Base-by-base conservation (phyloP, 2,113 vertebrate species). In the Cololabis saira region DNA sequence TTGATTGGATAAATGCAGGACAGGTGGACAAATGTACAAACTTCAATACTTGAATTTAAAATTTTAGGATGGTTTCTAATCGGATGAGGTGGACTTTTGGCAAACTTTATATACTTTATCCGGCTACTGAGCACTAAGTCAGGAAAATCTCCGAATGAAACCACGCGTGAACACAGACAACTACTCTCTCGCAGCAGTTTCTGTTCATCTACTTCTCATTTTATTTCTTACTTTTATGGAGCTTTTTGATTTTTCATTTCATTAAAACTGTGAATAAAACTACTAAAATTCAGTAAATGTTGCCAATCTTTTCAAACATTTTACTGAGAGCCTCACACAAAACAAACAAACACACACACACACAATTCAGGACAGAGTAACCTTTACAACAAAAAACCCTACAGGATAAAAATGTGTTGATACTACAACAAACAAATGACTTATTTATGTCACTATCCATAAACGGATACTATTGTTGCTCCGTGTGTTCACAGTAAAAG, bases 361-460 rank as follows among this genome's bases (percentile, higher is more conserved):
- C 33, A 37, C 3, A 37, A 37, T 37, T 37, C 3, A 30, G 8
- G 8, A 30, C 4, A 30, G 8, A 4, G 8, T 30, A 30, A 8
- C 3, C 6, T 37, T 37, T 7, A 37, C 6, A 37, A 9, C 6
- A 9, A 3, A 37, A 37, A 37, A 3, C 6, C 10, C 33, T 27
- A 27, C 33, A 11, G 33, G 33, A 9, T 9, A 37, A 11, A 68
- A 48, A 3, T 48, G 22, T 37, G 42, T 51, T 62, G 40, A 61
- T 40, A 41, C 3, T 0, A 33, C 41, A 48, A 64, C 1, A 55
- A 64, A 4, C 30, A 19, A 22, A 40, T 8, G 0, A 3, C 8
- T 40, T 59, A 18, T 7, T n/a, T 51, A 47, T 65, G 60, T 67
- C 48, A 67, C n/a, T 59, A 54, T 21, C 30, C 21, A 48, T 41